Base-by-base conservation (phyloP, 1,140 invertebrate genomes). In the Eupristina koningsbergeri region DNA sequence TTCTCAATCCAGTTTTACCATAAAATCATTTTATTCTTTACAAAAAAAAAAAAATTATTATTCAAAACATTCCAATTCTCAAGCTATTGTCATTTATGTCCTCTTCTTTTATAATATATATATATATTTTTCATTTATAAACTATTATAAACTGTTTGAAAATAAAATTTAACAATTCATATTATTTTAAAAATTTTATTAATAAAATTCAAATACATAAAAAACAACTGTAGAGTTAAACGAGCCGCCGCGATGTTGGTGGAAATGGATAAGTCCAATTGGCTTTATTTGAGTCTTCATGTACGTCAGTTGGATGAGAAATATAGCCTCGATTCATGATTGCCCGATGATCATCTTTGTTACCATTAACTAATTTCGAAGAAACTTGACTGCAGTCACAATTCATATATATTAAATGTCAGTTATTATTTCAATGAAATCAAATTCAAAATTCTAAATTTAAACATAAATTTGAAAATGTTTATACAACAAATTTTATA, bases 261-360 rank as follows among this genome's bases (percentile, higher is more conserved):
- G 91, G 91, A 78, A 92, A 92, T 26, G 91, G 91, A 83, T 92
- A 92, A 22, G 91, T 90, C 91, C 91, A 92, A 67, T 91, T 91
- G 61, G 85, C 87, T 86, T 89, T 91, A 13, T 67, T 85, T 3
- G 87, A 77, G 34, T 90, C 89, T 34, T 91, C 88, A 3, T 88
- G 86, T 39, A 87, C 87, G 13, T 91, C 91, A 19, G 88, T 85
- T 9, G 91, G 90, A 67, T 91, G 88, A 9, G 90, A 86, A 15
- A 89, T 85, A 58, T 91, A 92, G 13, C 89, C 90, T 41, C 85
- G 89, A 86, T 92, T 92, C 63, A 91, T 85, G 17, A 92, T 89
- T 11, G 91, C 91, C 75, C 90, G 86, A 0, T 86, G 87, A 31
- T 90, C 87, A n/a, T 91, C 88, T 78, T 86, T 83, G 76, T 88